phyloP scores from a whole-genome alignment of 37 sponge, comb jelly and placozoan genomes.

The Theonella swinhoei region DNA sequence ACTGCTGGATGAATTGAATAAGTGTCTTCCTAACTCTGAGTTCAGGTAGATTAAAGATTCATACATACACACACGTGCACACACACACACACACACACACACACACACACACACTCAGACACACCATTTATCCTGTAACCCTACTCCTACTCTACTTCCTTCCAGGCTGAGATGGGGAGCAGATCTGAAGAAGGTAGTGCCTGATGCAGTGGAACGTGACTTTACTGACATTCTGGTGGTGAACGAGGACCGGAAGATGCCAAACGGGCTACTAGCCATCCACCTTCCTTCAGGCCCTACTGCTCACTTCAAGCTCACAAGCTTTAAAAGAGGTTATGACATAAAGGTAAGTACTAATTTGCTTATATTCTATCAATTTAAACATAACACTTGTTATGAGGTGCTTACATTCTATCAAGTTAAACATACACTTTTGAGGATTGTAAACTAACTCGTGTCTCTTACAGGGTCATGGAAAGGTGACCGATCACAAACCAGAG shows the following conservation, averaged over 20 bases:
- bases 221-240: constrained; percentile 87
- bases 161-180: constrained; percentile 53
- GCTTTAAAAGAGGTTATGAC: constrained; percentile 71
- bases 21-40: constrained; percentile 74
- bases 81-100: not conserved
- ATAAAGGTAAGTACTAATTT: constrained; percentile 69
- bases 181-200: constrained; percentile 83
- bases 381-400: not conserved
- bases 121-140: not conserved
- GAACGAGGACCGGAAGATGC: constrained; percentile 91
- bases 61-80: not conserved
- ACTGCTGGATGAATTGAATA: constrained; percentile 76
- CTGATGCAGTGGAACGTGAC: constrained; percentile 62
- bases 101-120: not conserved
- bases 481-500: constrained; percentile 86
- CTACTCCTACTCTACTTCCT: not conserved
- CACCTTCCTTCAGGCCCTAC: constrained; percentile 98
- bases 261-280: constrained; percentile 89
- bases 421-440: not conserved
- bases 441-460: not conserved
- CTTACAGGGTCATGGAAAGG: constrained; percentile 81
- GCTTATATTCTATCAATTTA: too few species aligned
- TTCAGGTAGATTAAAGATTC: not conserved
- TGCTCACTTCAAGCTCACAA: constrained; percentile 93
- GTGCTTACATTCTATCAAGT: not conserved